These are phyloP conservation scores for Raja brachyura DNA, from an alignment of 2,113 vertebrate species.

Conservation along the genomic window DNA sequence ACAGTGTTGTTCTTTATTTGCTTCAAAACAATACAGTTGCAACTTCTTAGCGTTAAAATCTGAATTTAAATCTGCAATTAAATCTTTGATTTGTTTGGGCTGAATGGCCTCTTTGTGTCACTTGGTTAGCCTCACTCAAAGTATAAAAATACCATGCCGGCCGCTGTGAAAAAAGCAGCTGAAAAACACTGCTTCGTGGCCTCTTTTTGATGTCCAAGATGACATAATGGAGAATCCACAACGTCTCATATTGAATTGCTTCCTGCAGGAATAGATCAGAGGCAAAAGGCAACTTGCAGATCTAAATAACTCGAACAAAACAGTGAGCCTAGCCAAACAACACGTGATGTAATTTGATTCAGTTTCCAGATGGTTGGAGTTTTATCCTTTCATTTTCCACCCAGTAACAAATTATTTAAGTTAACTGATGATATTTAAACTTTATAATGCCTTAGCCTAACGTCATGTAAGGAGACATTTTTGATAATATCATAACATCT, in stretches of 20 bases:
- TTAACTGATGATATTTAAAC: neutral
- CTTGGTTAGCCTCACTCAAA: no score
- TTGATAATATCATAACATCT: neutral
- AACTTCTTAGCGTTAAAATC: neutral
- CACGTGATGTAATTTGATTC: neutral
- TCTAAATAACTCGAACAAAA: conserved; percentile 10
- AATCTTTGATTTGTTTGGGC: neutral
- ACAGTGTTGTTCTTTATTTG: neutral
- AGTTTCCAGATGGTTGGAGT: neutral
- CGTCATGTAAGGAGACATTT: neutral
- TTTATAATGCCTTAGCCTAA: neutral
- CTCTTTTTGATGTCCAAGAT: neutral
- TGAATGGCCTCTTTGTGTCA: neutral
- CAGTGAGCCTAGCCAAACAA: neutral
- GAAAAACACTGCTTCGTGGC: neutral
- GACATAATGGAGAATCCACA: conserved; percentile 20
- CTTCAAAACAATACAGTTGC: neutral
- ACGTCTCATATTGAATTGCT: neutral
- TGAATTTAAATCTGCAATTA: neutral
- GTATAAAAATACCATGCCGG: neutral
- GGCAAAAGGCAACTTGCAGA: neutral
- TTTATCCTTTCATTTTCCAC: neutral
- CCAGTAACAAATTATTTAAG: neutral
- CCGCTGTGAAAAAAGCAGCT: neutral
- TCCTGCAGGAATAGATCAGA: conserved; percentile 11